phyloP scores from a whole-genome alignment of 2,113 vertebrate genomes.

The Hyla sarda region DNA sequence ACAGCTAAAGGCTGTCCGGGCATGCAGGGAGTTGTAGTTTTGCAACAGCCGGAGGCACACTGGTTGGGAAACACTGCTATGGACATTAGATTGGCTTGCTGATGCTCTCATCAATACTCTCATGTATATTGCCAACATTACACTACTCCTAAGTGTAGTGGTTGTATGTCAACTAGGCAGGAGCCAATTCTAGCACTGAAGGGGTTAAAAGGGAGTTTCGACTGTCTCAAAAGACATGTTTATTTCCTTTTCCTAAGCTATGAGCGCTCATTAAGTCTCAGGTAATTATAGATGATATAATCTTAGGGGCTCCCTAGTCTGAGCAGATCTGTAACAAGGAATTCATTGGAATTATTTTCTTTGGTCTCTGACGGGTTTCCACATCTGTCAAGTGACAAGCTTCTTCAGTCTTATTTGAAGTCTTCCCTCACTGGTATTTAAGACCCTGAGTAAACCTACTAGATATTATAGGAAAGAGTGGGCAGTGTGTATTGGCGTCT shows the following conservation, averaged over 20 bases:
- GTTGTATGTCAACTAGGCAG: too few relatives aligned
- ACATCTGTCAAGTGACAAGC: background rate
- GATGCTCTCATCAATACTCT: too few relatives aligned
- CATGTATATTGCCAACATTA: too few relatives aligned
- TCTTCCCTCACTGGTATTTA: background rate
- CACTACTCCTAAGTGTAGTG: too few relatives aligned
- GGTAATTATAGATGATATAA: slow-evolving; percentile 40
- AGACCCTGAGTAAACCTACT: background rate
- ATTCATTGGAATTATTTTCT: slow-evolving; percentile 17
- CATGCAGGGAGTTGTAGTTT: too few relatives aligned
- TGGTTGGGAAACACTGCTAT: too few relatives aligned
- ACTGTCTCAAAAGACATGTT: background rate
- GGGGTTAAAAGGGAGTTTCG: background rate
- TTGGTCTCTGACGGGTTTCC: slow-evolving; percentile 10
- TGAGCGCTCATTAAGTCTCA: background rate
- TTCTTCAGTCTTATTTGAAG: background rate
- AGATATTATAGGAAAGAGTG: background rate
- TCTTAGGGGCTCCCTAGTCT: background rate
- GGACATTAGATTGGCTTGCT: too few relatives aligned
- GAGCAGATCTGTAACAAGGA: slow-evolving; percentile 27
- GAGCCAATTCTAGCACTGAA: background rate
- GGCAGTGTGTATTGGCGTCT: background rate
- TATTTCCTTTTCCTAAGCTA: background rate
- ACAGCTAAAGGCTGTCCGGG: too few relatives aligned
- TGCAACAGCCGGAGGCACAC: too few relatives aligned